Evolutionary conservation across 2,888 invertebrate species (phyloP).

Genomic region (Aphrophora alni): DNA sequence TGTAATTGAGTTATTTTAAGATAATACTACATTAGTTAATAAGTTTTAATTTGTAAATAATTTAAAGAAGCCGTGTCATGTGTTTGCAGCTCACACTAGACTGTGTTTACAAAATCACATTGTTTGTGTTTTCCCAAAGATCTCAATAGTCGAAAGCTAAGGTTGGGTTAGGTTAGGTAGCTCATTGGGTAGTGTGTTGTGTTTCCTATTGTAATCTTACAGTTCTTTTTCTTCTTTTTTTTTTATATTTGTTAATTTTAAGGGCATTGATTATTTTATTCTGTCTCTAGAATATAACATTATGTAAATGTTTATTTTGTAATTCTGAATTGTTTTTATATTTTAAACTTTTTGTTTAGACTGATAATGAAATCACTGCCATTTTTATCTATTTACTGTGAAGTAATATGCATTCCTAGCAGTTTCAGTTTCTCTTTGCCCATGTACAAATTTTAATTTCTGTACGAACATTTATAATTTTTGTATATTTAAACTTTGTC

Average conservation of each 20-base stretch:
- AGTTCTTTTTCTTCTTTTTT: background rate
- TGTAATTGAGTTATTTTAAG: background rate
- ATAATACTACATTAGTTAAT: background rate
- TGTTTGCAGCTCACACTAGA: slow-evolving; percentile 25
- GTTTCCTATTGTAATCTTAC: slow-evolving; percentile 22
- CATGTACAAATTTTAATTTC: background rate
- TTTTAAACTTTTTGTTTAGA: slow-evolving; percentile 23
- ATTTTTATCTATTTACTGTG: background rate
- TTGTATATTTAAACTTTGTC: background rate
- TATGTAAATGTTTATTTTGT: background rate
- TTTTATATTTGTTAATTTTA: slow-evolving; percentile 3
- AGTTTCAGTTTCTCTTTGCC: background rate
- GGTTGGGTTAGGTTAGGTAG: slow-evolving; percentile 33
- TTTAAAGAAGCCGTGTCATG: slow-evolving; percentile 28
- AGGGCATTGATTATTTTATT: slow-evolving; percentile 21
- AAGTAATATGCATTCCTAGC: background rate
- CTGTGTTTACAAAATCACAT: slow-evolving; percentile 22
- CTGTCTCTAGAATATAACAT: background rate
- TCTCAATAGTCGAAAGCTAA: slow-evolving; percentile 33
- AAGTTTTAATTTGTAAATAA: background rate
- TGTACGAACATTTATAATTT: background rate
- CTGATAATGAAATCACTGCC: slow-evolving; percentile 32
- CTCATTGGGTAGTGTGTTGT: slow-evolving; percentile 25
- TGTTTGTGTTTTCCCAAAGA: slow-evolving; percentile 31
- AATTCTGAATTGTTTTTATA: slow-evolving; percentile 16